A percentile compares a stretch with the other conserved stretches of the same genome.
phyloP scores from a whole-genome alignment of 2,797 vertebrate species.

The Brachymystax lenok region DNA sequence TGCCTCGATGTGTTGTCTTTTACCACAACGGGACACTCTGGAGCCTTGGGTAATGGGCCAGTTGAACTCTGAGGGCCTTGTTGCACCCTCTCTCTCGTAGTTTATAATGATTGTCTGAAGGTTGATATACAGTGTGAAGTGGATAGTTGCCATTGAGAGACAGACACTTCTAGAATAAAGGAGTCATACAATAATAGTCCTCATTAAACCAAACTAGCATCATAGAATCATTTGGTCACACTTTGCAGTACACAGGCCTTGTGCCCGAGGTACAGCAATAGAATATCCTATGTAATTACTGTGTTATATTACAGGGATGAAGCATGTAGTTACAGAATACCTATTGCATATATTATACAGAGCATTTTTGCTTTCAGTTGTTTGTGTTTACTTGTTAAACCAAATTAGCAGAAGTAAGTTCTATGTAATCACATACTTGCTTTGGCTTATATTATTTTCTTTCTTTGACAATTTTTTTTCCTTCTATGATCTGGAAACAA shows the following conservation, averaged over 20 bases:
- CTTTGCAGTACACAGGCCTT: too few species aligned
- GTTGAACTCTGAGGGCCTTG: neutral
- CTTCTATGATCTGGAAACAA: too few species aligned
- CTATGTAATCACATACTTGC: neutral
- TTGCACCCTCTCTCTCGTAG: slow-evolving; percentile 1
- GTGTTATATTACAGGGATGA: too few species aligned
- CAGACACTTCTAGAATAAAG: too few species aligned
- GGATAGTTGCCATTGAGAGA: slow-evolving; percentile 10
- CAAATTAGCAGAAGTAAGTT: too few species aligned
- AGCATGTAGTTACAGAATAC: too few species aligned
- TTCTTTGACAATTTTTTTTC: too few species aligned
- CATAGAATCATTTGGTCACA: too few species aligned
- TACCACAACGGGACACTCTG: slow-evolving; percentile 38
- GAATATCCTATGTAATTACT: too few species aligned
- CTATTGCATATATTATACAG: neutral
- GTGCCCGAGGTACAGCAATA: too few species aligned
- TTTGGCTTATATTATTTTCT: neutral
- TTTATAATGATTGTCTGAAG: slow-evolving; percentile 15
- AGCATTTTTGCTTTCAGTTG: neutral
- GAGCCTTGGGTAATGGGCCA: slow-evolving; percentile 17
- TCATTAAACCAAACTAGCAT: too few species aligned
- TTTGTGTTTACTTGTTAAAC: neutral
- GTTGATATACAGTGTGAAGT: neutral
- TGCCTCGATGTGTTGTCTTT: slow-evolving; percentile 41
- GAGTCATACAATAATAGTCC: too few species aligned